These are phyloP conservation scores for Myotis planiceps DNA, from an alignment of 2,797 vertebrate species.

Conservation along the genomic window DNA sequence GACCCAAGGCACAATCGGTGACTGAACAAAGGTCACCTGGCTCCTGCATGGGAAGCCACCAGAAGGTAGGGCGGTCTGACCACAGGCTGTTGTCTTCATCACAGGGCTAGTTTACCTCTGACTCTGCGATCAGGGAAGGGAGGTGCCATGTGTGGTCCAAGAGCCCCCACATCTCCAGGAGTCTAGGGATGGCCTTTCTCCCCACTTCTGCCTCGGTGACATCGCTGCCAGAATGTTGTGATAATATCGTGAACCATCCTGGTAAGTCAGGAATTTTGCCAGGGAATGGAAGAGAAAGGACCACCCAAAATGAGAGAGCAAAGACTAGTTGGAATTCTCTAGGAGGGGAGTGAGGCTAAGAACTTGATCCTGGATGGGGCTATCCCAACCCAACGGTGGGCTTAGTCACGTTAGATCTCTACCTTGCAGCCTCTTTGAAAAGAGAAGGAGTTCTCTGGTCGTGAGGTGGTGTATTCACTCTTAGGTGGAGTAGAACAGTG, in stretches of 20 bases:
- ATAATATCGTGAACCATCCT: not conserved
- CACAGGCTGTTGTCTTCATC: not conserved
- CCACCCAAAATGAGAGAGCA: not conserved
- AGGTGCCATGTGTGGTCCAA: accelerated
- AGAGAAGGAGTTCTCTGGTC: not conserved
- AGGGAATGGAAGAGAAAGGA: not conserved
- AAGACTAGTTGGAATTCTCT: not conserved
- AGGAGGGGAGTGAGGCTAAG: not conserved
- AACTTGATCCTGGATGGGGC: not conserved
- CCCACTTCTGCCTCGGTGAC: not conserved
- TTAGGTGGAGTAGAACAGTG: not conserved
- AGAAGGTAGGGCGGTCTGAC: not conserved
- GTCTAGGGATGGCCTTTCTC: too few relatives aligned
- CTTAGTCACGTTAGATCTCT: not conserved
- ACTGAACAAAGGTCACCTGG: not conserved
- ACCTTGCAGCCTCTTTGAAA: not conserved
- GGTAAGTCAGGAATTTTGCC: not conserved
- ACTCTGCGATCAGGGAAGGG: not conserved
- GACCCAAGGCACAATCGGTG: not conserved
- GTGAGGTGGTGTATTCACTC: not conserved
- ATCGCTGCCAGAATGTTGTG: not conserved
- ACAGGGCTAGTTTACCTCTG: accelerated
- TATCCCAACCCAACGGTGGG: not conserved
- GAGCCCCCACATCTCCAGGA: not conserved
- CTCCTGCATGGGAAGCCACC: not conserved